Percentiles rank a stretch among this genome's conserved stretches.
phyloP scores from a whole-genome alignment of 2,888 invertebrate species.

The Alviniconcha strummeri region DNA sequence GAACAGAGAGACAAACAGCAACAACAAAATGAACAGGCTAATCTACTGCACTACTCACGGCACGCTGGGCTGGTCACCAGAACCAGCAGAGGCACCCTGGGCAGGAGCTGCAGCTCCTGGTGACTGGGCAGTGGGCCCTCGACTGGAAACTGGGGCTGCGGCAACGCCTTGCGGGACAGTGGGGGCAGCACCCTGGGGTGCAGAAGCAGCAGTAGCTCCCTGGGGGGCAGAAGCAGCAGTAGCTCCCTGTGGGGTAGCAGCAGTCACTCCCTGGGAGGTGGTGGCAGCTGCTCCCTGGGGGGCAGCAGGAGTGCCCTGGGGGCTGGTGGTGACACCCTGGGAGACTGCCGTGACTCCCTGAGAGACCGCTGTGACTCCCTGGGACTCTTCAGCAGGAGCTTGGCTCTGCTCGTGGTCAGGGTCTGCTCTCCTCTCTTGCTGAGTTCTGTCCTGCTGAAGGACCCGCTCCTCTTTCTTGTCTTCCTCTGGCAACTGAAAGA shows the following conservation, averaged over 20 bases:
- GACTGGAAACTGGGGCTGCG: too few relatives aligned
- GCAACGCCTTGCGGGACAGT: neutral
- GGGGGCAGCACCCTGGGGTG: neutral
- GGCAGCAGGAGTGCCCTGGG: neutral
- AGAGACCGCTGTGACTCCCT: constrained; percentile 11
- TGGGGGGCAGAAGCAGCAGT: neutral
- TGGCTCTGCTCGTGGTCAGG: neutral
- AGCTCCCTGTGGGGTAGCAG: neutral
- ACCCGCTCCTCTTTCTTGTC: neutral
- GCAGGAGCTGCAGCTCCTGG: too few relatives aligned
- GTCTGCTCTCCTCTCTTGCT: constrained; percentile 16
- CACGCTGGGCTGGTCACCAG: too few relatives aligned
- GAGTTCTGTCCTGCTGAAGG: constrained; percentile 3
- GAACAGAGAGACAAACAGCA: too few relatives aligned
- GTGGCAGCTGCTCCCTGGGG: too few relatives aligned
- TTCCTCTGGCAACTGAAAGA: neutral
- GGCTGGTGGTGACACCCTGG: neutral
- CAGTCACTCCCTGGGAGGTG: too few relatives aligned
- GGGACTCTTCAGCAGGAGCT: too few relatives aligned
- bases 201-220: neutral
- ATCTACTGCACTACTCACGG: too few relatives aligned
- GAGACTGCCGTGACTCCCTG: constrained; percentile 10
- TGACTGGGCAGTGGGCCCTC: too few relatives aligned
- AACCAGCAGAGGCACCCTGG: too few relatives aligned
- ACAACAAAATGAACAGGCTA: too few relatives aligned